Percentiles rank a stretch among this genome's conserved stretches.
Conservation (phyloP, 2,888 invertebrate genomes). For the Tenthredo mesomela region DNA sequence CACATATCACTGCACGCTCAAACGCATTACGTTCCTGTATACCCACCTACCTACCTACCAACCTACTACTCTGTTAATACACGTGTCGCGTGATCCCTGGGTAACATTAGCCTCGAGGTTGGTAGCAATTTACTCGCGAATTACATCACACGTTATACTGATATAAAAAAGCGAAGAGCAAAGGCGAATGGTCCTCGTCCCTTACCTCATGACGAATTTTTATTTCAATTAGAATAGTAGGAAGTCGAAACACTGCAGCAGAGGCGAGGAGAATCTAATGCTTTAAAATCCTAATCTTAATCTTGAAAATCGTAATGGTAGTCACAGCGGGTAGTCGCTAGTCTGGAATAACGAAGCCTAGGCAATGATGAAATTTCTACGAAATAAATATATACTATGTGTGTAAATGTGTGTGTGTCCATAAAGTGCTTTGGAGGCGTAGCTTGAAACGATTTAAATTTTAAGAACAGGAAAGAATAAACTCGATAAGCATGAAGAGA, state of each 20-base stretch:
- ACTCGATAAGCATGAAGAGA: background rate
- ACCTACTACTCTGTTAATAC: background rate
- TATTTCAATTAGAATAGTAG: background rate
- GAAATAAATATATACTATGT: background rate
- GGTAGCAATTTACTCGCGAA: background rate
- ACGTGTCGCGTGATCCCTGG: conserved; percentile 20
- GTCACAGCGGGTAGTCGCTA: conserved; percentile 18
- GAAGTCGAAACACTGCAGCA: background rate
- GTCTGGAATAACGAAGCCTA: background rate
- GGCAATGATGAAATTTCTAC: background rate
- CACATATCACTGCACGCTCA: conserved; percentile 32
- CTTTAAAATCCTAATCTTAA: conserved; percentile 24
- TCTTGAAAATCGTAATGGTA: conserved; percentile 4
- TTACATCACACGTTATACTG: background rate
- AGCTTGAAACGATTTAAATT: background rate
- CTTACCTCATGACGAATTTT: background rate
- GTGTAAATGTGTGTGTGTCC: background rate
- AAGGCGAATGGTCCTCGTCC: background rate
- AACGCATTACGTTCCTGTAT: conserved; percentile 26
- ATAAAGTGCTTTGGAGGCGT: background rate
- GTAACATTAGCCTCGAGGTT: background rate
- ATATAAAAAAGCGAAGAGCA: background rate
- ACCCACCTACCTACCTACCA: background rate
- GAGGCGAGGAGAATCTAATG: background rate
- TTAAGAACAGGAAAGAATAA: background rate